These are phyloP conservation scores for Magallana angulata DNA, from an alignment of 1,140 invertebrate genomes.

Conservation along the genomic window DNA sequence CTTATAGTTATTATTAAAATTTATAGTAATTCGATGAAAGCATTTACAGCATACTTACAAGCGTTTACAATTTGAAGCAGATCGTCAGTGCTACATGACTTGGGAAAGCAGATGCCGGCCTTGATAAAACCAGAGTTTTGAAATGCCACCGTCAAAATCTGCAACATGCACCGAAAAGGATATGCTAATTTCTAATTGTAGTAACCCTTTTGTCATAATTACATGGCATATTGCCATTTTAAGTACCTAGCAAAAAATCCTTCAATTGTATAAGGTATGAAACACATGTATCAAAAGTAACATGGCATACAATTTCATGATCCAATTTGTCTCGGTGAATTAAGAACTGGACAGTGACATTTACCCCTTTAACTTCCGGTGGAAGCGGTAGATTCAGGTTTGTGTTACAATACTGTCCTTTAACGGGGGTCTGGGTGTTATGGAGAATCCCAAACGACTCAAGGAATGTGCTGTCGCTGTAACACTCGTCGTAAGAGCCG, in stretches of 20 bases:
- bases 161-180: neutral
- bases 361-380: neutral
- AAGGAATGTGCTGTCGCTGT: neutral
- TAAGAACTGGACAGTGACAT: neutral
- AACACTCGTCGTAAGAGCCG: slow-evolving; percentile 27
- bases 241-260: no score
- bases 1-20: no score
- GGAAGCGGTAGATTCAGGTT: neutral
- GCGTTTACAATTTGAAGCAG: neutral
- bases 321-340: no score
- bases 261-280: no score
- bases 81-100: slow-evolving; percentile 33
- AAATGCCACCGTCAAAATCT: slow-evolving; percentile 11
- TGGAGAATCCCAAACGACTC: neutral
- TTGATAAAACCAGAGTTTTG: slow-evolving; percentile 27
- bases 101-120: slow-evolving; percentile 21
- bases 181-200: no score
- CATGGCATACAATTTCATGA: no score
- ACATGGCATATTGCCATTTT: no score
- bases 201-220: no score
- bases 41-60: neutral
- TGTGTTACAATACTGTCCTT: slow-evolving; percentile 17
- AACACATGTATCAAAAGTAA: no score
- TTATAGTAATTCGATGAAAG: no score
- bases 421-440: neutral